Evolutionary conservation across 2,888 invertebrate genomes (phyloP).

Genomic region (Emmelina monodactyla): DNA sequence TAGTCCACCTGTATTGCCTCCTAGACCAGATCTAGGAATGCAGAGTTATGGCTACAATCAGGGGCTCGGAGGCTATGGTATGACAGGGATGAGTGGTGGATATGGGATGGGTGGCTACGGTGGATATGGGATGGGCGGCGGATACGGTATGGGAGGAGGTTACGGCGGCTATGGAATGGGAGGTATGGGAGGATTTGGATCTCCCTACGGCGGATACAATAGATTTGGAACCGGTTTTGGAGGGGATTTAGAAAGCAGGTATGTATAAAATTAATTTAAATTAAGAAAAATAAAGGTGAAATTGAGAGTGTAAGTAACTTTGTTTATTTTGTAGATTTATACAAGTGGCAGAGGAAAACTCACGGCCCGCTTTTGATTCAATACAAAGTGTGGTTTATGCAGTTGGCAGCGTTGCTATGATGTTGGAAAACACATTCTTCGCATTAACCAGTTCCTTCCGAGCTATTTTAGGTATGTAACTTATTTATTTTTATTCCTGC

Average conservation of each 20-base stretch:
- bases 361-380: conserved; percentile 92
- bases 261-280: too few species aligned
- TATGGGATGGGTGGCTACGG: conserved; percentile 22
- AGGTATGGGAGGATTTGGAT: conserved; percentile 23
- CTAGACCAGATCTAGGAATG: conserved; percentile 33
- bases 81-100: conserved; percentile 19
- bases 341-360: conserved; percentile 89
- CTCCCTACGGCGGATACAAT: conserved; percentile 49
- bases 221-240: conserved; percentile 53
- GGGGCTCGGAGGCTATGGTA: conserved; percentile 27
- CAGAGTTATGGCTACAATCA: conserved; percentile 11
- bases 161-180: conserved; percentile 16
- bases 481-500: conserved; percentile 1
- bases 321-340: conserved; percentile 82
- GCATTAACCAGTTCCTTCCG: conserved; percentile 95
- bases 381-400: conserved; percentile 93
- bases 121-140: conserved; percentile 20
- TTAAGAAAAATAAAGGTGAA: not conserved
- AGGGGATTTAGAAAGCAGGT: conserved; percentile 72
- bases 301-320: too few species aligned
- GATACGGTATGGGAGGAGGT: conserved; percentile 10
- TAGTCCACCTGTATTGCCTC: conserved; percentile 36
- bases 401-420: conserved; percentile 92
- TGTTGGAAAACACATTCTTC: conserved; percentile 96
- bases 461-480: conserved; percentile 77